These are phyloP conservation scores for Pagrus major DNA, from an alignment of 2,113 vertebrate species.

Conservation along the genomic window DNA sequence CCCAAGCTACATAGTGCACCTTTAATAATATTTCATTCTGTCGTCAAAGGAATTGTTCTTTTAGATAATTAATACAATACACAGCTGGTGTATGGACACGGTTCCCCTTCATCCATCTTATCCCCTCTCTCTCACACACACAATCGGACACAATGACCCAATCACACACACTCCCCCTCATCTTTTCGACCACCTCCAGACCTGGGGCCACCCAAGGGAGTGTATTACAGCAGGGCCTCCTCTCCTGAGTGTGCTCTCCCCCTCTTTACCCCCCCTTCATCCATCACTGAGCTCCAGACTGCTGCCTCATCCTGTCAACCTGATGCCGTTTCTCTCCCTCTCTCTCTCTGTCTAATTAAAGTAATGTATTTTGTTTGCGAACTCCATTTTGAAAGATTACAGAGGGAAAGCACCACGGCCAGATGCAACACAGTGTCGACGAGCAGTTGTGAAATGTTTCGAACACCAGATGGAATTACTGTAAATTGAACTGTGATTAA, in stretches of 20 bases:
- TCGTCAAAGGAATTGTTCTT: neutral
- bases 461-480: neutral
- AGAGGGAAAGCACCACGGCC: neutral
- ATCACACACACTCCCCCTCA: neutral
- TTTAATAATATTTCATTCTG: neutral
- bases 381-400: conserved; percentile 42
- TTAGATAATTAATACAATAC: conserved; percentile 15
- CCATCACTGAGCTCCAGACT: conserved; percentile 57
- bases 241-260: conserved; percentile 31
- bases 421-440: neutral
- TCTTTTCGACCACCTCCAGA: conserved; percentile 9
- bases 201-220: conserved; percentile 36
- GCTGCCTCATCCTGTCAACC: conserved; percentile 57
- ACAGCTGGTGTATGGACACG: conserved; percentile 33
- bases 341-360: conserved; percentile 57
- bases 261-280: neutral
- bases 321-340: neutral
- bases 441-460: neutral
- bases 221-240: conserved; percentile 35
- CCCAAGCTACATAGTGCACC: no score
- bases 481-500: neutral
- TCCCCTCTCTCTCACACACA: neutral
- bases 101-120: conserved; percentile 9
- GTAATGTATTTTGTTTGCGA: conserved; percentile 47
- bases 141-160: neutral